A percentile compares a stretch with the other conserved stretches of the same genome.
Evolutionary conservation across 1,140 invertebrate species (phyloP).

Genomic region (Oryzaephilus surinamensis): DNA sequence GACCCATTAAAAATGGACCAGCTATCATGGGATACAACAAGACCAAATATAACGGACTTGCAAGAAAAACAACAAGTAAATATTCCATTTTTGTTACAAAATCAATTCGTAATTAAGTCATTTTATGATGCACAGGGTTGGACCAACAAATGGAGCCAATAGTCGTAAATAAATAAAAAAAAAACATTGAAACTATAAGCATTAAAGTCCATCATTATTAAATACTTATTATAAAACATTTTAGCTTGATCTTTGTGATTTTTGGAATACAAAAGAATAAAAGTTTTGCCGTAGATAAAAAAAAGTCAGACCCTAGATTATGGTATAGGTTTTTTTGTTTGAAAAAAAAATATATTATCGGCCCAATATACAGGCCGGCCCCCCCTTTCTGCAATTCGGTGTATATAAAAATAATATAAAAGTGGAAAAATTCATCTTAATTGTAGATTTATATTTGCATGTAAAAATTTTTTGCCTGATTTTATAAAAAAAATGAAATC

Average conservation of each 20-base stretch:
- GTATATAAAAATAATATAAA: conserved; percentile 25
- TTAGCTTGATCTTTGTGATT: conserved; percentile 31
- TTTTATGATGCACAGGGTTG: background rate
- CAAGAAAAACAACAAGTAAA: conserved; percentile 31
- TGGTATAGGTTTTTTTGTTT: conserved; percentile 11
- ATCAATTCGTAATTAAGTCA: background rate
- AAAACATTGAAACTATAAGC: conserved; percentile 22
- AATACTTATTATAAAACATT: conserved; percentile 15
- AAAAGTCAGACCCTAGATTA: conserved; percentile 11
- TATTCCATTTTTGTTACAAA: conserved; percentile 2
- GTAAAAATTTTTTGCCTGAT: conserved; percentile 26
- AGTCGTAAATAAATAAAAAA: conserved; percentile 15
- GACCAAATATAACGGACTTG: conserved; percentile 27
- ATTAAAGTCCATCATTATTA: conserved; percentile 25
- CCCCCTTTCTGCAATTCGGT: conserved; percentile 22
- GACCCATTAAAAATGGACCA: conserved; percentile 25
- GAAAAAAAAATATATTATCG: conserved; percentile 5
- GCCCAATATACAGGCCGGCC: conserved; percentile 18
- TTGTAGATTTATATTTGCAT: conserved; percentile 31
- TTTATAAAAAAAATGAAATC: too few species aligned
- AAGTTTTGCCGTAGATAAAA: conserved; percentile 25
- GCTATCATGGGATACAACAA: conserved; percentile 25
- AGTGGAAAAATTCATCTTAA: conserved; percentile 19
- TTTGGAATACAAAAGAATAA: conserved; percentile 32
- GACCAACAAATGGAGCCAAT: conserved; percentile 31